These are phyloP conservation scores for Mus musculus DNA, from an alignment of 2,113 vertebrate genomes.

Conservation along the genomic window GRCm39 chr10:120332501-120333000, in stretches of 20 bases:
- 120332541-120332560: no score
- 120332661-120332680: neutral
- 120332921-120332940: no score
- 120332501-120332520: no score
- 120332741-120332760: neutral
- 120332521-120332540: no score
- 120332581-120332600: neutral
- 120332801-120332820: neutral
- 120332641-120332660: neutral
- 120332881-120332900: neutral
- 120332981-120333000: no score
- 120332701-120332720: neutral
- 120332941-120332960: no score
- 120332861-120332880: neutral
- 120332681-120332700: neutral
- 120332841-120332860: neutral
- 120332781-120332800: neutral
- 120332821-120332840: neutral
- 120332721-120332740: neutral
- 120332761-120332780: neutral
- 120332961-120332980: no score
- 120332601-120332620: neutral
- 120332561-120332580: no score
- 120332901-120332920: no score
- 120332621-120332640: neutral